phyloP scores from a whole-genome alignment of 2,113 vertebrate genomes.

The Nerophis ophidion region DNA sequence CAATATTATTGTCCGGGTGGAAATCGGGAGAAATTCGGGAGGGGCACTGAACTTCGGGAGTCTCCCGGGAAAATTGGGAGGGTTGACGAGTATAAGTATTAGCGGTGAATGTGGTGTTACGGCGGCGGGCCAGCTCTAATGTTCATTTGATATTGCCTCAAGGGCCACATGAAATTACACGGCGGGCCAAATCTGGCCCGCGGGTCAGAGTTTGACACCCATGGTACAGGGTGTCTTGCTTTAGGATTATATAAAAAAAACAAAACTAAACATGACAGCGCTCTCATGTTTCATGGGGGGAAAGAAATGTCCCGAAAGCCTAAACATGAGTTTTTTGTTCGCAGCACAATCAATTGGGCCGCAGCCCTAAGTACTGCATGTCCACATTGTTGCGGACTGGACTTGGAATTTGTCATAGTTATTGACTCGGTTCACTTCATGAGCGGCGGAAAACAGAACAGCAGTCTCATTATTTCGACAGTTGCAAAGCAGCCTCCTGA shows the following conservation, averaged over 20 bases:
- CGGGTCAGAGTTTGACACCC: too few species aligned
- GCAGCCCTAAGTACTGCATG: slow-evolving; percentile 31
- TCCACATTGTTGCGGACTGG: slow-evolving; percentile 29
- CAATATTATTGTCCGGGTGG: too few species aligned
- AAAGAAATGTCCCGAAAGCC: slow-evolving; percentile 33
- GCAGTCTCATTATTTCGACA: slow-evolving; percentile 58
- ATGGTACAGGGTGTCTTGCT: too few species aligned
- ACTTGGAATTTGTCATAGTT: slow-evolving; percentile 43
- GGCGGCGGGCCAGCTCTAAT: too few species aligned
- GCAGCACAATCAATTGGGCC: slow-evolving; percentile 43
- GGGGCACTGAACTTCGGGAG: too few species aligned
- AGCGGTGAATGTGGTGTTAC: too few species aligned
- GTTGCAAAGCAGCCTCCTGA: slow-evolving; percentile 36
- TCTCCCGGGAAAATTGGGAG: too few species aligned
- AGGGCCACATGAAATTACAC: too few species aligned
- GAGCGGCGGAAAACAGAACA: slow-evolving; percentile 45
- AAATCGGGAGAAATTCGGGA: too few species aligned
- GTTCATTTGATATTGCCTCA: too few species aligned
- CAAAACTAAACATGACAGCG: slow-evolving; percentile 9
- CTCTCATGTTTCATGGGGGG: slow-evolving; percentile 25
- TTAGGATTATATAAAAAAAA: slow-evolving; percentile 3
- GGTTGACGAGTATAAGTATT: too few species aligned
- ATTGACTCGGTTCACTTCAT: slow-evolving; percentile 47
- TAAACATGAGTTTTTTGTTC: slow-evolving; percentile 36
- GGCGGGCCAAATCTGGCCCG: too few species aligned